A percentile compares a stretch with the other conserved stretches of the same genome.
These are phyloP conservation scores for Cheilosia soror DNA, from an alignment of 2,888 invertebrate species.

Conservation along the genomic window DNA sequence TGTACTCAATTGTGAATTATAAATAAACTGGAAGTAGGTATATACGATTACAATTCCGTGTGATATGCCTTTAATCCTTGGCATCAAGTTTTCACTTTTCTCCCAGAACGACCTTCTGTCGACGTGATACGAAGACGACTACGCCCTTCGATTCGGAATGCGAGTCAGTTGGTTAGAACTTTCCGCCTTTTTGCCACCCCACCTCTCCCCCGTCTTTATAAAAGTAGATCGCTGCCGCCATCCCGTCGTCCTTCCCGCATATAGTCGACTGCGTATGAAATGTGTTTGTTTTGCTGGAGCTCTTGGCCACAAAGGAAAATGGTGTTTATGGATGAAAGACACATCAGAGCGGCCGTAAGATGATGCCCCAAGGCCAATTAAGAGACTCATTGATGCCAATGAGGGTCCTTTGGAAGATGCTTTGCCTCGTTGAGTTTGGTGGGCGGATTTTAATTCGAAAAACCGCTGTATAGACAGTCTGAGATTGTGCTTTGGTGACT, in stretches of 20 bases:
- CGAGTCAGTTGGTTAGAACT: slow-evolving; percentile 47
- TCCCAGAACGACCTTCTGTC: slow-evolving; percentile 39
- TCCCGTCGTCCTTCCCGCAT: slow-evolving; percentile 16
- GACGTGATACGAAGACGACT: background rate
- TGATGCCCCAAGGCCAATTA: slow-evolving; percentile 73
- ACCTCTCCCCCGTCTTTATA: background rate
- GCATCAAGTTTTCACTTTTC: slow-evolving; percentile 51
- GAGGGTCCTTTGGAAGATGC: slow-evolving; percentile 45
- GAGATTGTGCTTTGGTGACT: slow-evolving; percentile 37
- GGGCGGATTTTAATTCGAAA: slow-evolving; percentile 51
- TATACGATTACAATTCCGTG: slow-evolving; percentile 58
- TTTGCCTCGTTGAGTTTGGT: slow-evolving; percentile 6
- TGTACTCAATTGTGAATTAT: slow-evolving; percentile 71
- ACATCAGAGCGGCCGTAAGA: slow-evolving; percentile 59
- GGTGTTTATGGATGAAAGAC: slow-evolving; percentile 71
- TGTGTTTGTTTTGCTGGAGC: slow-evolving; percentile 63
- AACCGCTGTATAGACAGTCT: slow-evolving; percentile 64
- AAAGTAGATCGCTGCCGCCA: background rate
- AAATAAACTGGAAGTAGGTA: slow-evolving; percentile 55
- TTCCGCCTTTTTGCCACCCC: slow-evolving; percentile 66
- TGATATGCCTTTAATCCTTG: slow-evolving; percentile 70
- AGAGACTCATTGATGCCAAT: slow-evolving; percentile 63
- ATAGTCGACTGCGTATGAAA: slow-evolving; percentile 31
- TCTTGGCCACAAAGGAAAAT: slow-evolving; percentile 9
- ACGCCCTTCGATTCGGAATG: slow-evolving; percentile 45